Percentiles rank a stretch among this genome's conserved stretches.
Evolutionary conservation across 1,140 invertebrate species (phyloP).

Genomic region (Cyclina sinensis): DNA sequence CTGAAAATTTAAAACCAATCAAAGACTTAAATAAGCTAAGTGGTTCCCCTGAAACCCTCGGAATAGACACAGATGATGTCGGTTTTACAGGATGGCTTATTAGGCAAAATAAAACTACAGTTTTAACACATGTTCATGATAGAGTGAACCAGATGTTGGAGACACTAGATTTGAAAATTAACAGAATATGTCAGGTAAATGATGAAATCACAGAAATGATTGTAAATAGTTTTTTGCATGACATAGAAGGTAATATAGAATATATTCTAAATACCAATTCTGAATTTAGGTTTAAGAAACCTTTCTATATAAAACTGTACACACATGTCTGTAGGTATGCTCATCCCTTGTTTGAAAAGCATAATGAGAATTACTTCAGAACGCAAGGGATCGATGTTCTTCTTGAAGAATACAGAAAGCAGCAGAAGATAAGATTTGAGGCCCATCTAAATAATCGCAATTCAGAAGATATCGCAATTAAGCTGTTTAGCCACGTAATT

Average conservation of each 20-base stretch:
- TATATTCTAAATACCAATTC: background rate
- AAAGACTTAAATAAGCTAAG: background rate
- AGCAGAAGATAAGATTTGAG: conserved; percentile 8
- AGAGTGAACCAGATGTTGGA: background rate
- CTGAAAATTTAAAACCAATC: background rate
- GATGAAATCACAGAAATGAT: background rate
- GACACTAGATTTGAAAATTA: background rate
- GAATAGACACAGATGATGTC: background rate
- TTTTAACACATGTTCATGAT: background rate
- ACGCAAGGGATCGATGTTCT: background rate
- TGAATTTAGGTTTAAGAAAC: background rate
- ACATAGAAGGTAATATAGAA: background rate
- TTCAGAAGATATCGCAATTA: background rate
- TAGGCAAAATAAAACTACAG: background rate
- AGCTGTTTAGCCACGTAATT: background rate
- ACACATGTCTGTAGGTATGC: background rate
- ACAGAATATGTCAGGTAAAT: background rate
- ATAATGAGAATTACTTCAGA: conserved; percentile 11
- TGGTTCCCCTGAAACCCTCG: background rate
- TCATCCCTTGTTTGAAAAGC: background rate
- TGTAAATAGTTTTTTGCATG: background rate
- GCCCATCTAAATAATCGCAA: background rate
- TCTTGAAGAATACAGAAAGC: background rate
- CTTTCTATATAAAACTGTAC: background rate
- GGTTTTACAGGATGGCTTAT: background rate